These are phyloP conservation scores for Zaprionus ghesquierei DNA, from an alignment of 1,140 invertebrate species.

Conservation along the genomic window DNA sequence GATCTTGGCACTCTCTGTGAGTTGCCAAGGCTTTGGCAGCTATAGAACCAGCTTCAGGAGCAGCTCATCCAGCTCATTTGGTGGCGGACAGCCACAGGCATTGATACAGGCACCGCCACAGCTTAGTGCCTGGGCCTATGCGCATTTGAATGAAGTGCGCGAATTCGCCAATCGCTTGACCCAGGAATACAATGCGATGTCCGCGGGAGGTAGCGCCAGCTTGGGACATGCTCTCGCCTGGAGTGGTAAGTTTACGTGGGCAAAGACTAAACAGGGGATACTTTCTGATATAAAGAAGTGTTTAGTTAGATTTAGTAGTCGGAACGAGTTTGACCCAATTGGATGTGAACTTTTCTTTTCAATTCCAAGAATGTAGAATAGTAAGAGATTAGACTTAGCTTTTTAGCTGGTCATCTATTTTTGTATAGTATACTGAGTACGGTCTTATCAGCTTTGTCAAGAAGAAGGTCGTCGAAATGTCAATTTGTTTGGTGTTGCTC, in stretches of 20 bases:
- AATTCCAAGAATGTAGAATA: not conserved
- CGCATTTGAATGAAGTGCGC: conserved; percentile 59
- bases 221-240: conserved; percentile 32
- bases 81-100: conserved; percentile 28
- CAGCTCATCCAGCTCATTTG: conserved; percentile 50
- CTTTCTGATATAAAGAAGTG: no score
- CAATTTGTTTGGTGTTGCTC: conserved; percentile 3
- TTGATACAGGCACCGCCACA: conserved; percentile 14
- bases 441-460: not conserved
- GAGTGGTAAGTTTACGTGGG: conserved; percentile 56
- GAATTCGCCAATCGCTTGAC: conserved; percentile 67
- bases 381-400: not conserved
- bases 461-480: conserved; percentile 10
- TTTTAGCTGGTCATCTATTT: not conserved
- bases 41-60: conserved; percentile 45
- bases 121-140: conserved; percentile 59
- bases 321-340: not conserved
- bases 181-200: conserved; percentile 66
- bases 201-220: conserved; percentile 40
- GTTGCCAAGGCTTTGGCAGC: conserved; percentile 42
- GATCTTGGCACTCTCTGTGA: conserved; percentile 45
- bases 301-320: not conserved
- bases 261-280: not conserved
- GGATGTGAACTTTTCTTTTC: not conserved
- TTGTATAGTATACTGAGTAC: not conserved